Base-by-base conservation (phyloP, 2,888 invertebrate species). In the Apantesis nais region DNA sequence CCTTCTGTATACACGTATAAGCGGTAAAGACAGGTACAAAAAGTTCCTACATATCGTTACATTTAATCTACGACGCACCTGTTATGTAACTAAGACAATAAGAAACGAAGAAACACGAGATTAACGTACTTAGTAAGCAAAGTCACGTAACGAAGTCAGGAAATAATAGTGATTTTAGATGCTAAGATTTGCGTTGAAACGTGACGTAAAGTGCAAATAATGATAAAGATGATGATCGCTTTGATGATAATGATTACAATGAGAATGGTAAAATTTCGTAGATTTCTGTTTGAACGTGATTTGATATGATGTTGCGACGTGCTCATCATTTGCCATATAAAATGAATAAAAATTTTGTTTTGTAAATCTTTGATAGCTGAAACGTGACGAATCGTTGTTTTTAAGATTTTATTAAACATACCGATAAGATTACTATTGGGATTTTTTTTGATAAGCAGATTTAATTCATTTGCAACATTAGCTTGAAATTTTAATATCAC, bases 151-250 rank as follows among this genome's bases (percentile, higher is more conserved):
- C 74, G 22, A 22, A 76, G 66, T 66, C 60, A 76, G 74, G 75
- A 83, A 84, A 83, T 81, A 84, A 83, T 81, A 78, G 76, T 80
- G 75, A 82, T 78, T 79, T 79, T 72, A 78, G 39, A 76, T 69
- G 68, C 75, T 76, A 79, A 80, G 83, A 82, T 80, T 76, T 75
- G 79, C 76, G 74, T 81, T 85, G 84, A 82, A 85, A 85, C 81
- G 84, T 83, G 85, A 86, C 80, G 81, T 78, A 79, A 77, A 83
- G 78, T 80, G 80, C 81, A 81, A 82, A 84, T 83, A 83, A 85
- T 81, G 82, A 81, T 81, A 79, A 79, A 80, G 76, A 75, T 81
- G 79, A 83, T 85, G 83, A 81, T 74, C 74, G 64, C 68, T 71
- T 80, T 71, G 78, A 77, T 67, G 78, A 77, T 82, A 77, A 79